These are phyloP conservation scores for Chionodraco myersi DNA, from an alignment of 2,113 vertebrate genomes.

Conservation along the genomic window DNA sequence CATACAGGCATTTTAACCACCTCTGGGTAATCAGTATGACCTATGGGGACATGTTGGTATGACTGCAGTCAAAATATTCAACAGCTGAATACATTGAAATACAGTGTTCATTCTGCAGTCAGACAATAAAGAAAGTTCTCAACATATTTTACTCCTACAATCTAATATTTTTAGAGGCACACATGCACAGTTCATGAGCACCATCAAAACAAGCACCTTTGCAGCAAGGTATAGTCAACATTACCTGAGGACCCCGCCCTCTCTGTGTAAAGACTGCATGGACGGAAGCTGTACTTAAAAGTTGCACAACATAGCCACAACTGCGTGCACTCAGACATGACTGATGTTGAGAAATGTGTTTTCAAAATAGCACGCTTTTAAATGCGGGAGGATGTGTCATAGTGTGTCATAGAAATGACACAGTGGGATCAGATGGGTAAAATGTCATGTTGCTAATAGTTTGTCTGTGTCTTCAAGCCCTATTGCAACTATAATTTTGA, in stretches of 20 bases:
- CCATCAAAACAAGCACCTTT: slow-evolving; percentile 20
- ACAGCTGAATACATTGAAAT: slow-evolving; percentile 22
- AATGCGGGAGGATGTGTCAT: slow-evolving; percentile 71
- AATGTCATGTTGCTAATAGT: slow-evolving; percentile 51
- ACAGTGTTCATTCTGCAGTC: background rate
- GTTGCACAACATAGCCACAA: slow-evolving; percentile 75
- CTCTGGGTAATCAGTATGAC: slow-evolving; percentile 43
- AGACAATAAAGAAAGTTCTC: background rate
- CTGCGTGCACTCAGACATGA: slow-evolving; percentile 69
- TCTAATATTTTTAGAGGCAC: background rate
- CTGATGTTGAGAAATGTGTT: slow-evolving; percentile 66
- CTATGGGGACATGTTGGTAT: slow-evolving; percentile 25
- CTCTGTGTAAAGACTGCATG: slow-evolving; percentile 27
- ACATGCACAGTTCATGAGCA: background rate
- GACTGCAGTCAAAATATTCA: slow-evolving; percentile 31
- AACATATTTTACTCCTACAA: background rate
- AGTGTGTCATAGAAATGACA: slow-evolving; percentile 67
- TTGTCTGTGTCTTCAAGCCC: slow-evolving; percentile 11
- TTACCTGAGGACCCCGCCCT: slow-evolving; percentile 47
- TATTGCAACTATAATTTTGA: slow-evolving; percentile 17
- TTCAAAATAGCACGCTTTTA: slow-evolving; percentile 68
- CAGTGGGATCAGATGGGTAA: slow-evolving; percentile 51
- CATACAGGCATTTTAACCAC: slow-evolving; percentile 8
- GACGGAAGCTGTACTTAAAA: slow-evolving; percentile 62
- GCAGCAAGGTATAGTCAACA: slow-evolving; percentile 42